phyloP scores from a whole-genome alignment of 2,113 vertebrate species.

The Crotalus viridis region DNA sequence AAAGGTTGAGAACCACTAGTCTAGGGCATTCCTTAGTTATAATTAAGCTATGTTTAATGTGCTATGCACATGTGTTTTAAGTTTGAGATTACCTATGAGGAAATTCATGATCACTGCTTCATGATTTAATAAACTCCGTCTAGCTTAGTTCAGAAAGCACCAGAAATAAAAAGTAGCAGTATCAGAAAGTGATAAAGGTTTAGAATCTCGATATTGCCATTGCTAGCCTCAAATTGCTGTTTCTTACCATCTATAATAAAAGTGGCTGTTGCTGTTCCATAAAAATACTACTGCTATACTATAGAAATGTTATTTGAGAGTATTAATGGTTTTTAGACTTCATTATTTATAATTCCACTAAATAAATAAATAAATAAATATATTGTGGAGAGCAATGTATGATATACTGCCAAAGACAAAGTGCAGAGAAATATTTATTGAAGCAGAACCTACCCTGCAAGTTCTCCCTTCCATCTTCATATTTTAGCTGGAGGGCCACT shows the following conservation, averaged over 20 bases:
- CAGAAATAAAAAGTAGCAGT: neutral
- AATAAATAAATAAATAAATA: neutral
- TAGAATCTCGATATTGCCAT: neutral
- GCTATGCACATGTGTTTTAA: neutral
- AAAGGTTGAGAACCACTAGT: neutral
- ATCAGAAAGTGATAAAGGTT: neutral
- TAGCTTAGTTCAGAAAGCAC: neutral
- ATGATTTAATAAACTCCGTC: neutral
- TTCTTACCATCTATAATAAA: neutral
- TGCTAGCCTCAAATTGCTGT: neutral
- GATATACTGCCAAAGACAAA: neutral
- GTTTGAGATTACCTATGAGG: neutral
- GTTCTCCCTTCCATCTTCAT: neutral
- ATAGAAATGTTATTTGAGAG: neutral
- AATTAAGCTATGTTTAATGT: neutral
- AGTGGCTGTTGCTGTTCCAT: neutral
- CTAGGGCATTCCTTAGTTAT: neutral
- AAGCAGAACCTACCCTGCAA: neutral
- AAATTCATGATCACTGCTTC: neutral
- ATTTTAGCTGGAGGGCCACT: neutral
- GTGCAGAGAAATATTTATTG: neutral
- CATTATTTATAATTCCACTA: neutral
- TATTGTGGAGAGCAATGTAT: neutral
- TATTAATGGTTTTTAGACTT: conserved; percentile 1
- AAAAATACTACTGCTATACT: neutral